A percentile compares a stretch with the other conserved stretches of the same genome.
These are phyloP conservation scores for Oriolus oriolus DNA, from an alignment of 2,113 vertebrate species.

Conservation along the genomic window DNA sequence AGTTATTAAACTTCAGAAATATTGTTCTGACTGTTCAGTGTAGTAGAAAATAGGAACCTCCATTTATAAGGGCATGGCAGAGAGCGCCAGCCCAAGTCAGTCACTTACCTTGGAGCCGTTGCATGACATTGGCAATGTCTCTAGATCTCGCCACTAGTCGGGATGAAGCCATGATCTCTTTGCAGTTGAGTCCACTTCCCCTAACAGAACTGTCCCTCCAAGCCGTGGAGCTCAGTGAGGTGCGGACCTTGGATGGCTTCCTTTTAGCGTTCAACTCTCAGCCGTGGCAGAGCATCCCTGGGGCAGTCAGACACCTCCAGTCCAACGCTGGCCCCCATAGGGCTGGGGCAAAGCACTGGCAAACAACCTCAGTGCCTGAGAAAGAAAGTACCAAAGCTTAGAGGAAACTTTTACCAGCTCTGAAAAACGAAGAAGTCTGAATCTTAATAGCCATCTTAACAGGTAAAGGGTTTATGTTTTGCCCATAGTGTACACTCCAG, in stretches of 20 bases:
- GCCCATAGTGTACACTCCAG: not conserved
- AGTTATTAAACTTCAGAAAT: not conserved
- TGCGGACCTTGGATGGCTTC: not conserved
- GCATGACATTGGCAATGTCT: slow-evolving; percentile 94
- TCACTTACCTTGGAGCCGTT: slow-evolving; percentile 90
- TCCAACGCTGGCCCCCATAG: slow-evolving; percentile 6
- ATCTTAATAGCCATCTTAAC: not conserved
- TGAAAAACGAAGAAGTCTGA: not conserved
- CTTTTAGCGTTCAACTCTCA: slow-evolving; percentile 50
- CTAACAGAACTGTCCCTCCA: not conserved
- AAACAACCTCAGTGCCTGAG: slow-evolving; percentile 29
- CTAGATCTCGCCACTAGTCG: slow-evolving; percentile 71
- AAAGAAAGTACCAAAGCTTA: slow-evolving; percentile 30
- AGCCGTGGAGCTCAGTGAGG: not conserved
- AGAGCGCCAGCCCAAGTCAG: rapidly evolving
- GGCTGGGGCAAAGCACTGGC: not conserved
- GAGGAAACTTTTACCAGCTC: not conserved
- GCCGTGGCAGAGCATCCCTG: slow-evolving; percentile 4
- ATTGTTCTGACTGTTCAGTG: not conserved
- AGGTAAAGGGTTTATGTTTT: not conserved
- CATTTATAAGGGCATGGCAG: not conserved
- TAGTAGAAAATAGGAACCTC: not conserved
- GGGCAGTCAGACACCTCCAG: slow-evolving; percentile 33
- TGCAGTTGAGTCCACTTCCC: not conserved
- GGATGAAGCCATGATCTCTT: slow-evolving; percentile 82